Conservation (phyloP, 2,888 invertebrate genomes). For the Germaria angustata region DNA sequence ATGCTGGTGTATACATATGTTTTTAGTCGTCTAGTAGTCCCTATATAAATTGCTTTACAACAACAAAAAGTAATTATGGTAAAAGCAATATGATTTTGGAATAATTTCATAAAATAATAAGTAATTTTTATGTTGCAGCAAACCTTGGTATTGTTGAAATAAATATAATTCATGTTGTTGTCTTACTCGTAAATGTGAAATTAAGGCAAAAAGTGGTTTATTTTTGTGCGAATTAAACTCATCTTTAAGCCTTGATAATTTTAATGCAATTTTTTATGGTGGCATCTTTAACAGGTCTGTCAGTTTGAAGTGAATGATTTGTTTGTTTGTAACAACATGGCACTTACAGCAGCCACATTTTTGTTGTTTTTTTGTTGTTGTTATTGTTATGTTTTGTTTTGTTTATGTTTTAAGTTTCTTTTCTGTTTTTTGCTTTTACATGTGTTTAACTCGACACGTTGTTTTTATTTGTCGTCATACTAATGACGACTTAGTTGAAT, state of each 20-base stretch:
- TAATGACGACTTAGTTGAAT: slow-evolving; percentile 30
- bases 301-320: slow-evolving; percentile 30
- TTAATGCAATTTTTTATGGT: slow-evolving; percentile 18
- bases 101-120: slow-evolving; percentile 34
- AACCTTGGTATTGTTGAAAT: slow-evolving; percentile 43
- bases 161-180: neutral
- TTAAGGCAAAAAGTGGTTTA: neutral
- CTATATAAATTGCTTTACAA: neutral
- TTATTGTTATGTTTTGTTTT: neutral
- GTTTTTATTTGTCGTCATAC: slow-evolving; percentile 49
- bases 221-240: neutral
- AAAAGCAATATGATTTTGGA: neutral
- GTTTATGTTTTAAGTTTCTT: neutral
- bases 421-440: slow-evolving; percentile 7
- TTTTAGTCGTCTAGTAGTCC: neutral
- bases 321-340: neutral
- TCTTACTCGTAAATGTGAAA: neutral
- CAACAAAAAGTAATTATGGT: slow-evolving; percentile 16
- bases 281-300: slow-evolving; percentile 41
- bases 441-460: slow-evolving; percentile 46
- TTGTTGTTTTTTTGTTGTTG: neutral
- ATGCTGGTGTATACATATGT: neutral
- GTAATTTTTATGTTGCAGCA: slow-evolving; percentile 36
- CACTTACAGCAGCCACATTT: neutral
- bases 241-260: slow-evolving; percentile 34